Evolutionary conservation across 2,797 vertebrate species (phyloP).

Genomic region (Caiman crocodilus): DNA sequence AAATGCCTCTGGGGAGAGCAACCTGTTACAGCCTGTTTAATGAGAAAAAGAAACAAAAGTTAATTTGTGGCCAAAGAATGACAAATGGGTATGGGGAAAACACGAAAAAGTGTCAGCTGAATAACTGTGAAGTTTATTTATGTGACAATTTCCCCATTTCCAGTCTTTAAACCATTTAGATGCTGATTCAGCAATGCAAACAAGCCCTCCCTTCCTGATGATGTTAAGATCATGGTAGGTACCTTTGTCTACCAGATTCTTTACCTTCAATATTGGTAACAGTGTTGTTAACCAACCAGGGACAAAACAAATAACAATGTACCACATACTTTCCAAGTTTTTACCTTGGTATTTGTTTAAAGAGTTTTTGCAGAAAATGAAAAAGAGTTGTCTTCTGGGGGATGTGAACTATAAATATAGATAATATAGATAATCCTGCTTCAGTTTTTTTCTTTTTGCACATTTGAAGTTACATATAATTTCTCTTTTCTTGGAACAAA

Average conservation of each 20-base stretch:
- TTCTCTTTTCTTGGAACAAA: too few species aligned
- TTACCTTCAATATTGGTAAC: background rate
- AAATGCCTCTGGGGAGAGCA: too few species aligned
- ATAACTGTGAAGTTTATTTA: background rate
- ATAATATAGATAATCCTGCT: background rate
- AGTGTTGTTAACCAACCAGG: background rate
- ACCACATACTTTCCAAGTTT: background rate
- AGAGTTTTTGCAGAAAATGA: background rate
- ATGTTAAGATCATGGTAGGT: fast-evolving
- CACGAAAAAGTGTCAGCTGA: background rate
- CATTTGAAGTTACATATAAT: background rate
- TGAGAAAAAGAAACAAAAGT: background rate
- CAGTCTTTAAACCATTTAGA: background rate
- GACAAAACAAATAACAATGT: background rate
- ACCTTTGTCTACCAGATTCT: background rate
- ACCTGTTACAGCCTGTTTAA: background rate
- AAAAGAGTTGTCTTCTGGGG: background rate
- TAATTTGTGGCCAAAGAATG: background rate
- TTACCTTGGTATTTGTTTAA: background rate
- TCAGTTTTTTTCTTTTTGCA: background rate
- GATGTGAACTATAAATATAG: background rate
- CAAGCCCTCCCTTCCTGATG: background rate
- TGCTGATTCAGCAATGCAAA: background rate
- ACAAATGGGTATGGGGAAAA: background rate
- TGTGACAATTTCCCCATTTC: background rate